A percentile compares a stretch with the other conserved stretches of the same genome.
These are phyloP conservation scores for Protophormia terraenovae DNA, from an alignment of 2,888 invertebrate genomes.

Conservation along the genomic window DNA sequence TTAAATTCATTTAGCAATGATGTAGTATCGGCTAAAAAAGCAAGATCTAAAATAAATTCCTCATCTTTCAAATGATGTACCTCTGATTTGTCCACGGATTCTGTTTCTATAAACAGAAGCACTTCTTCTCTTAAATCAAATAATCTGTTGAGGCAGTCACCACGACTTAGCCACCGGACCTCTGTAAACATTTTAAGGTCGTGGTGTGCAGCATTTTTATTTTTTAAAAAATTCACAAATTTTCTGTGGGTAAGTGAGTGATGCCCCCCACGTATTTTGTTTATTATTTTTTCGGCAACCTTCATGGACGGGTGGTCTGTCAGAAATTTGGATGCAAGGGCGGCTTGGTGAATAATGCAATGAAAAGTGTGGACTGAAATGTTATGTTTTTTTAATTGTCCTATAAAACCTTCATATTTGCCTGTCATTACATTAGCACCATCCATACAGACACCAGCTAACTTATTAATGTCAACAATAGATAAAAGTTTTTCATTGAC, in stretches of 20 bases:
- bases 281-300: constrained; percentile 8
- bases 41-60: constrained; percentile 10
- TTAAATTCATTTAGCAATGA: neutral
- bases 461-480: neutral
- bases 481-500: neutral
- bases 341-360: neutral
- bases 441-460: neutral
- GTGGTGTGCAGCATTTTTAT: neutral
- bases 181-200: constrained; percentile 12
- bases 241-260: constrained; percentile 16
- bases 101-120: constrained; percentile 1
- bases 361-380: neutral
- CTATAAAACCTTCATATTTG: neutral
- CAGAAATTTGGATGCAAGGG: constrained; percentile 1
- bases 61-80: neutral
- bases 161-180: no score
- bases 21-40: neutral
- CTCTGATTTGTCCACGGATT: neutral
- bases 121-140: constrained; percentile 17
- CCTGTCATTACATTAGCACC: neutral
- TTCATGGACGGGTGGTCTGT: neutral
- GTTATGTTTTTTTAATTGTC: neutral
- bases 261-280: constrained; percentile 16
- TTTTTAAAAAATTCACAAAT: constrained; percentile 6
- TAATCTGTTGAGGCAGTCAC: no score